A percentile compares a stretch with the other conserved stretches of the same genome.
phyloP scores from a whole-genome alignment of 2,113 vertebrate genomes.

The Protomyctophum bolini region DNA sequence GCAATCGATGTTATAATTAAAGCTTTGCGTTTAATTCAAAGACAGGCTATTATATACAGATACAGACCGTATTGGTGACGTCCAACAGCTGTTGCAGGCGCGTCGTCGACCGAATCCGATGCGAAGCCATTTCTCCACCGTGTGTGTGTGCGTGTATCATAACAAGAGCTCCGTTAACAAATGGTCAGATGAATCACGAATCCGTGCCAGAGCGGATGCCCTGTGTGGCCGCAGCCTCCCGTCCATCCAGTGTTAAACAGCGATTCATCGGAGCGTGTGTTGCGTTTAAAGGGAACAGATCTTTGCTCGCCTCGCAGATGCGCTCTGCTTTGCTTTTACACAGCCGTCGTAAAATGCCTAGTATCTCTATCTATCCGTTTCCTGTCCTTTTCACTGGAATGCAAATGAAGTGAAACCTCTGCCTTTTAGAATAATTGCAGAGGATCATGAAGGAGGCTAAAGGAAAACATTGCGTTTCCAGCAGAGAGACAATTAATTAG shows the following conservation, averaged over 20 bases:
- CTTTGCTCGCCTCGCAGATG: not conserved
- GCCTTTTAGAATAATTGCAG: no score
- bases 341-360: constrained; percentile 30
- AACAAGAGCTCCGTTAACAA: no score
- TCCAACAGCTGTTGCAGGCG: not conserved
- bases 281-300: constrained; percentile 50
- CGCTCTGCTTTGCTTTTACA: constrained; percentile 1
- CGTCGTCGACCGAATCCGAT: not conserved
- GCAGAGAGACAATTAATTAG: no score
- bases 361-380: not conserved
- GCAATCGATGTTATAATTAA: no score
- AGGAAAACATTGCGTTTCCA: no score
- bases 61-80: not conserved
- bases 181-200: no score
- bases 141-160: no score
- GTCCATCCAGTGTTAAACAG: constrained; percentile 6
- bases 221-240: constrained; percentile 20
- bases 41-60: not conserved
- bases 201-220: not conserved
- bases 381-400: not conserved
- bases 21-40: constrained; percentile 7
- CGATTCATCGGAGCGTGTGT: constrained; percentile 37
- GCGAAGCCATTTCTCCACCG: not conserved
- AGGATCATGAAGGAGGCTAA: no score
- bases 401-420: no score